Base-by-base conservation (phyloP, 2,888 invertebrate genomes). In the Cyclophora punctaria region DNA sequence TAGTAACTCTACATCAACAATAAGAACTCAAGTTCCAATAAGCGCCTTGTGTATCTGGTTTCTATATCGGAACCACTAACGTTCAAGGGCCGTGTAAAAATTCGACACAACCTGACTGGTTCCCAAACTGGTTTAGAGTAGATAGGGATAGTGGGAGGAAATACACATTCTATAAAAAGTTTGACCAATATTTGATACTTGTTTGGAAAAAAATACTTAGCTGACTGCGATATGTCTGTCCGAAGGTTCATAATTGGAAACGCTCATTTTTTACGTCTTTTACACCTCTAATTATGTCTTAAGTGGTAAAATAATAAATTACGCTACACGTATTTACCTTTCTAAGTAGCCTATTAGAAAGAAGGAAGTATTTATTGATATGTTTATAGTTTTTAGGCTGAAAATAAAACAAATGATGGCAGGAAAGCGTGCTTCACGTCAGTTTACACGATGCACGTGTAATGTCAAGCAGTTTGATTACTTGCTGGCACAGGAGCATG, bases 371-470 rank as follows among this genome's bases (percentile, higher is more conserved):
- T 75, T 75, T 76, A 78, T 78, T 77, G 64, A 76, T 72, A 66
- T 68, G 68, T 78, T 79, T 75, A 73, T 61, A 69, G 69, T 67
- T 70, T 73, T 73, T 63, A 64, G 61, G 63, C 73, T 78, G 78
- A 79, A 83, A 83, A 83, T 84, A 80, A 74, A 70, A 58, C 51
- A 48, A 78, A 73, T 67, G 77, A 74, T 73, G 79, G 78, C 44
- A 78, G 66, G 66, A 67, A 71, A 63, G 71, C 67, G 59, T 84
- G 86, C 71, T 73, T 75, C 71, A 62, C 73, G 66, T 86, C 79
- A 64, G 65, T 77, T 83, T 75, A 76, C 87, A 86, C 86, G 71
- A 82, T 75, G 66, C 77, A 80, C 81, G 84, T 81, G 83, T 78
- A 78, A 70, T 82, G 83, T 80, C 83, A 71, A 78, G 78, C 72